A percentile compares a stretch with the other conserved stretches of the same genome.
These are phyloP conservation scores for Pagetopsis macropterus DNA, from an alignment of 2,797 vertebrate species.

Conservation along the genomic window DNA sequence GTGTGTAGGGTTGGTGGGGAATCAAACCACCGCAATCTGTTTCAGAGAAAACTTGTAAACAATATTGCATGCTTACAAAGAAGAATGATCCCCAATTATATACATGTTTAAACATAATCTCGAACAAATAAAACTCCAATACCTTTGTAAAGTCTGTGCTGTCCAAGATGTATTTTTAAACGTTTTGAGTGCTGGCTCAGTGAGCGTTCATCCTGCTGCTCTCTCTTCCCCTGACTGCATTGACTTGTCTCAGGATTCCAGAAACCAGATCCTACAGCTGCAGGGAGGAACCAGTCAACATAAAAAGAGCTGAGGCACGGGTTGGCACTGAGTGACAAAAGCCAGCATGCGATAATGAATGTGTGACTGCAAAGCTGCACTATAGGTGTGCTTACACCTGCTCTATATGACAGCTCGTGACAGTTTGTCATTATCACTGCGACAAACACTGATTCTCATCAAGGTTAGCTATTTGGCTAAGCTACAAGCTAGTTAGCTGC, in stretches of 20 bases:
- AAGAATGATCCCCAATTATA: not conserved
- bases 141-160: constrained; percentile 38
- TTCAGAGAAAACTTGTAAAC: constrained; percentile 10
- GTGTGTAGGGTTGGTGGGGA: constrained; percentile 26
- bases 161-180: not conserved
- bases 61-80: not conserved
- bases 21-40: constrained; percentile 52
- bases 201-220: constrained; percentile 62
- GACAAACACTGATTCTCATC: constrained; percentile 36
- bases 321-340: constrained; percentile 1
- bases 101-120: not conserved
- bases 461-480: constrained; percentile 36
- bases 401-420: constrained; percentile 1
- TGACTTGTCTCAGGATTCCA: constrained; percentile 33
- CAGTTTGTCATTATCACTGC: constrained; percentile 35
- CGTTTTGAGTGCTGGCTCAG: constrained; percentile 39
- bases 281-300: constrained; percentile 41
- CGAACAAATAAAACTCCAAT: too few species aligned
- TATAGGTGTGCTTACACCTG: not conserved
- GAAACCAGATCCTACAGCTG: constrained; percentile 52
- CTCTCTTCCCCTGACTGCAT: constrained; percentile 49
- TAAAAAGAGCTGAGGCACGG: constrained; percentile 39
- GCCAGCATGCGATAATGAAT: not conserved
- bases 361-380: not conserved
- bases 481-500: constrained; percentile 60